Conservation (phyloP, 2,888 invertebrate species). For the Lasioglossum oenotherae region DNA sequence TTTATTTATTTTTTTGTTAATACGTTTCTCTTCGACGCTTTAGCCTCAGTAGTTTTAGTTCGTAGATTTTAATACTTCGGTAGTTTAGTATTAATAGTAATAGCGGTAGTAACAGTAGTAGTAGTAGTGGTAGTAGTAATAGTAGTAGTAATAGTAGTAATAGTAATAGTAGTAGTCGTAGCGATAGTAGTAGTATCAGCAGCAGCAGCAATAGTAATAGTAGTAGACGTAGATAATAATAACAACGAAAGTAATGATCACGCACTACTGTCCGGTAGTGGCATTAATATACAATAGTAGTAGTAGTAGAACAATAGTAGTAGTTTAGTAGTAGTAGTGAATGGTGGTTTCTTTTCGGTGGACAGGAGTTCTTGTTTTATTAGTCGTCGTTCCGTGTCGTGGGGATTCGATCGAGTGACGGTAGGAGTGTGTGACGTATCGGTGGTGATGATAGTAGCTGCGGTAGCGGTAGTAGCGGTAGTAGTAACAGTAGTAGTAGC, state of each 20-base stretch:
- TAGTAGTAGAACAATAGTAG: constrained; percentile 36
- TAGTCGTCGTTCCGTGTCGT: constrained; percentile 1
- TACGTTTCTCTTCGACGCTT: constrained; percentile 8
- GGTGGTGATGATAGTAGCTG: constrained; percentile 22
- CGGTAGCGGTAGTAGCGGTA: constrained; percentile 40
- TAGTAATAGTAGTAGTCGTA: constrained; percentile 50
- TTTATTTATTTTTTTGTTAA: not conserved
- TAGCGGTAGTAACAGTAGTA: constrained; percentile 50
- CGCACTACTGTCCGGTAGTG: constrained; percentile 45
- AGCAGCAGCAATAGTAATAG: constrained; percentile 52
- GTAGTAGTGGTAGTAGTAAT: constrained; percentile 45
- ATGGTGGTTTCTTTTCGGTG: constrained; percentile 27
- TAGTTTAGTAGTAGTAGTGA: constrained; percentile 44
- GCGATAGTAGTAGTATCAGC: constrained; percentile 50
- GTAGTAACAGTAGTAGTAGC: constrained; percentile 27
- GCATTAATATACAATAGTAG: constrained; percentile 35
- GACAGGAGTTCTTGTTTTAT: not conserved
- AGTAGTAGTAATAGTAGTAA: constrained; percentile 48
- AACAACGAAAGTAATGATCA: constrained; percentile 48
- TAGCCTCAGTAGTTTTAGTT: constrained; percentile 48
- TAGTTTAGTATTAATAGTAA: constrained; percentile 50
- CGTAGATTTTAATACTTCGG: constrained; percentile 47
- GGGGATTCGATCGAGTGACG: not conserved
- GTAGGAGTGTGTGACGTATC: constrained; percentile 4
- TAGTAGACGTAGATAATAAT: constrained; percentile 49